Conservation (phyloP, 2,888 invertebrate species). For the Brachypalpus laphriformis region DNA sequence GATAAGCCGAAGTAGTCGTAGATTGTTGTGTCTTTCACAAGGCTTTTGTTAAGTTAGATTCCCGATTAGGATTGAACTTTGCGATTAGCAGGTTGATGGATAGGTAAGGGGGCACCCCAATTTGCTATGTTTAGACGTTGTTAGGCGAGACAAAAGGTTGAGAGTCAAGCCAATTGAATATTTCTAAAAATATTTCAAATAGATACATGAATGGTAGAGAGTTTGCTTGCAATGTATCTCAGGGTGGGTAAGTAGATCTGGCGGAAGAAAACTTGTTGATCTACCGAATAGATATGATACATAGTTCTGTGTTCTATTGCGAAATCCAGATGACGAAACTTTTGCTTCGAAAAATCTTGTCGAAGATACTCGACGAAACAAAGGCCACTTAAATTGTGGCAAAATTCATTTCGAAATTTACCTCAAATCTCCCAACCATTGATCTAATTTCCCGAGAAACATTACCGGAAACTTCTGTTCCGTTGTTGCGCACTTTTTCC, state of each 20-base stretch:
- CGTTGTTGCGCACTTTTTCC: slow-evolving; percentile 47
- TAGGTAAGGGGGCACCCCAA: neutral
- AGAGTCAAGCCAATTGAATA: neutral
- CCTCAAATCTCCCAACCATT: slow-evolving; percentile 36
- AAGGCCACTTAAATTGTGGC: slow-evolving; percentile 1
- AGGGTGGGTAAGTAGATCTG: too few relatives aligned
- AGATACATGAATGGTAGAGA: neutral
- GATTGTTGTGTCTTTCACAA: neutral
- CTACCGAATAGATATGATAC: too few relatives aligned
- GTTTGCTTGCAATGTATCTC: too few relatives aligned
- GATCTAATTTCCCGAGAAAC: slow-evolving; percentile 40
- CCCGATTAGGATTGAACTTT: slow-evolving; percentile 50
- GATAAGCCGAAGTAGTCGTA: slow-evolving; percentile 24
- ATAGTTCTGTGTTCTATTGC: neutral
- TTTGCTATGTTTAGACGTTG: neutral
- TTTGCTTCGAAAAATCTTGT: neutral
- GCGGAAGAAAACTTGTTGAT: too few relatives aligned
- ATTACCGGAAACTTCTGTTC: slow-evolving; percentile 64
- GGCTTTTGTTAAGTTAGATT: slow-evolving; percentile 19
- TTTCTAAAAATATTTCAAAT: neutral
- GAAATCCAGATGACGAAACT: neutral
- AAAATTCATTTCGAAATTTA: slow-evolving; percentile 22
- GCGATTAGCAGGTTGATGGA: slow-evolving; percentile 33
- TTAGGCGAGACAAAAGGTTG: neutral
- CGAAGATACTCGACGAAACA: neutral